Conservation (phyloP, 2,888 invertebrate species). For the Lamellibrachia satsuma region DNA sequence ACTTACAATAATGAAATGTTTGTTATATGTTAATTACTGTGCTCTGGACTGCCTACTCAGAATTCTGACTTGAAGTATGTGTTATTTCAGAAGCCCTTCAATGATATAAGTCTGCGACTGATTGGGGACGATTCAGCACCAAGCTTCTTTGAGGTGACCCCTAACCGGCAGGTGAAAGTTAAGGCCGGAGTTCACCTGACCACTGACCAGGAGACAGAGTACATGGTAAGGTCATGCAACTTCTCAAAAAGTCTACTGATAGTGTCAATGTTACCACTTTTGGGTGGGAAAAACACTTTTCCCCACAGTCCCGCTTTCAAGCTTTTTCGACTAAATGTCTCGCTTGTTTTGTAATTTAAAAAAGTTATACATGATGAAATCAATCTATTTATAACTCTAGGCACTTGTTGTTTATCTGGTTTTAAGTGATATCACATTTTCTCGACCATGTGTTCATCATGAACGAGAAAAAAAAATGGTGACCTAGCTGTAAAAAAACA, state of each 20-base stretch:
- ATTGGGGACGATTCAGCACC: constrained; percentile 42
- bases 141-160: constrained; percentile 40
- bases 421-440: too few relatives aligned
- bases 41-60: neutral
- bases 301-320: too few relatives aligned
- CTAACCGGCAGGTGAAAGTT: constrained; percentile 44
- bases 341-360: too few relatives aligned
- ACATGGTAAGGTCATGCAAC: constrained; percentile 44
- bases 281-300: too few relatives aligned
- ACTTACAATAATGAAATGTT: neutral
- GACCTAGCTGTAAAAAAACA: too few relatives aligned
- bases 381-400: too few relatives aligned
- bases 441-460: too few relatives aligned
- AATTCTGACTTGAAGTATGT: neutral
- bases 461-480: too few relatives aligned
- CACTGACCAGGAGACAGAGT: constrained; percentile 46
- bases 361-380: too few relatives aligned
- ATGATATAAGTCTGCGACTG: constrained; percentile 33
- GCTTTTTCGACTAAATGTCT: too few relatives aligned
- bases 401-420: too few relatives aligned
- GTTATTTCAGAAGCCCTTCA: constrained; percentile 40
- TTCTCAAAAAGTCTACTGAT: neutral
- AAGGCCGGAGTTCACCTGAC: constrained; percentile 45
- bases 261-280: too few relatives aligned
- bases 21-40: neutral